Base-by-base conservation (phyloP, 2,888 invertebrate species). In the Molorchus minor region DNA sequence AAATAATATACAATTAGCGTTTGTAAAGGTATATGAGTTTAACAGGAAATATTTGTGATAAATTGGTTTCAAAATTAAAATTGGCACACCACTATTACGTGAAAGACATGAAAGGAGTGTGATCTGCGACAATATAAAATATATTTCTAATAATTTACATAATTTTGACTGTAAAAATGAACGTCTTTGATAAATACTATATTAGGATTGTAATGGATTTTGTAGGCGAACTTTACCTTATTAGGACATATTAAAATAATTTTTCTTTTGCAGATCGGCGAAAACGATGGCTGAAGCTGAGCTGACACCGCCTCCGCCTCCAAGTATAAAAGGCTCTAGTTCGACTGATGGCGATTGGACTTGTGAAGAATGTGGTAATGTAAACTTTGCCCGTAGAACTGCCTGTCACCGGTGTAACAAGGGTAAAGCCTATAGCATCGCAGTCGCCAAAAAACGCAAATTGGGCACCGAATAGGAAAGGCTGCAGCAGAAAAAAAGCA, bases 381-480 rank as follows among this genome's bases (percentile, higher is more conserved):
- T 96, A 54, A 98, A 98, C 84, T 97, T 97, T 84, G 94, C 96
- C 21, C 87, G 96, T 64, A 85, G 97, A 71, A 87, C 85, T 72
- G 88, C 91, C 71, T 98, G 98, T 82, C 96, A 97, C 83, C 88
- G 96, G 72, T 98, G 97, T 83, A 91, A 91, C 70, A 92, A 91
- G 85, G 67, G 70, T 13, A 71, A 73, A 40, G 67, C 68, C 2
- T 70, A 68, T 12, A 64, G 55, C 33, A 82, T 75, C n/a, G 71
- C 67, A 8, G 71, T 70, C 41, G 70, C 75, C 52, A 85, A 84
- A 73, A 90, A 90, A 80, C 93, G 93, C 80, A 94, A 94, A 81
- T 84, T 95, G 45, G 94, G 97, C 0, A 93, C 94, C 59, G 98
- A 98, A 98, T 99, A 71, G 99, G 99, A 2, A 98, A 98, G 83